Conservation (phyloP, 2,113 vertebrate genomes). For the Dipodomys stephensi region DNA sequence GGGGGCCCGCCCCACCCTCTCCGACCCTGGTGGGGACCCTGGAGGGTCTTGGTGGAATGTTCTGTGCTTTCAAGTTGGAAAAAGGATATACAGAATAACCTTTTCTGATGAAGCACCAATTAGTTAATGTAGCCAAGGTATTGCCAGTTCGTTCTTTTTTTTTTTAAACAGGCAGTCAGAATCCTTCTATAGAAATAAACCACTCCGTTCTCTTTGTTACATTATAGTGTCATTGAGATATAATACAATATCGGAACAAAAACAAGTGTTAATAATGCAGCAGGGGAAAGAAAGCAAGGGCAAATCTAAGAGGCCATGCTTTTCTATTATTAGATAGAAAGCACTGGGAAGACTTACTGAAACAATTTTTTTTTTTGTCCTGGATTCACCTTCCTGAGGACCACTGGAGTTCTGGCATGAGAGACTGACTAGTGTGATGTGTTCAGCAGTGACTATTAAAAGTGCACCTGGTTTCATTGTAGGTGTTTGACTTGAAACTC, state of each 20-base stretch:
- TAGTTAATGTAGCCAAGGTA: not conserved
- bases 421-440: not conserved
- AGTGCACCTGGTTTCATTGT: conserved; percentile 19
- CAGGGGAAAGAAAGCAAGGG: conserved; percentile 52
- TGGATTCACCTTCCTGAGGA: not conserved
- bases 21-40: not conserved
- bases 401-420: not conserved
- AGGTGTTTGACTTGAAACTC: not conserved
- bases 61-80: conserved; percentile 30
- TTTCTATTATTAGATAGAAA: conserved; percentile 60
- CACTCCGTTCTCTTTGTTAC: conserved; percentile 55
- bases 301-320: conserved; percentile 52
- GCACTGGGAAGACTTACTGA: not conserved
- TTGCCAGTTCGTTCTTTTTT: not conserved
- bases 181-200: not conserved
- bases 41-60: not conserved
- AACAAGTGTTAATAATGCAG: conserved; percentile 57
- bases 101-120: not conserved
- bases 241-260: conserved; percentile 40
- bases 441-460: not conserved
- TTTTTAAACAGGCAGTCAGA: not conserved
- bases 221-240: conserved; percentile 19
- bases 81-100: not conserved
- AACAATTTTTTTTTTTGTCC: not conserved
- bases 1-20: conserved; percentile 54